A percentile compares a stretch with the other conserved stretches of the same genome.
Conservation (phyloP, 2,113 vertebrate genomes). For the Spea bombifrons region DNA sequence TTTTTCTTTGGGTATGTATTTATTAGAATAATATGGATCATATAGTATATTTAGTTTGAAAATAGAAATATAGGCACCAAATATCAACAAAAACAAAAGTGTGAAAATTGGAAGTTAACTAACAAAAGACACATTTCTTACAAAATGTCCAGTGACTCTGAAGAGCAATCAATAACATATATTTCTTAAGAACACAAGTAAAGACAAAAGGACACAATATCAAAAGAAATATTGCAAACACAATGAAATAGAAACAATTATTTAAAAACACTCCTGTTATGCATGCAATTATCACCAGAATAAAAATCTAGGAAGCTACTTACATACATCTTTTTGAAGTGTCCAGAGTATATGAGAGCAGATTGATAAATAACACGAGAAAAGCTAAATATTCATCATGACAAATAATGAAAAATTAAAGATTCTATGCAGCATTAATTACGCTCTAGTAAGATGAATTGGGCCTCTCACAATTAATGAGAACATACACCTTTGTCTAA, state of each 20-base stretch:
- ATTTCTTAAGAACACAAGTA: neutral
- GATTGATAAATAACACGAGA: constrained; percentile 70
- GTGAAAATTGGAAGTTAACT: no score
- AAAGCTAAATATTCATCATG: constrained; percentile 75
- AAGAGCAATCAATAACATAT: neutral
- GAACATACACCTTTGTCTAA: constrained; percentile 83
- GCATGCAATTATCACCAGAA: constrained; percentile 52
- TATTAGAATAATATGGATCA: no score
- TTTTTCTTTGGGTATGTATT: no score
- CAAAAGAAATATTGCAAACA: constrained; percentile 10
- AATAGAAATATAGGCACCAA: no score
- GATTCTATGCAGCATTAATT: constrained; percentile 79
- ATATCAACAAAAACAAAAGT: no score
- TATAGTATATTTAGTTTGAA: no score
- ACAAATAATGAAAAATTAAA: constrained; percentile 85
- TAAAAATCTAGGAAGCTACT: constrained; percentile 61
- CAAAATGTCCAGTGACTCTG: neutral
- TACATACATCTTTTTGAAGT: constrained; percentile 78
- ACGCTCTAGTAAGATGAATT: constrained; percentile 79
- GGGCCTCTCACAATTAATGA: constrained; percentile 84
- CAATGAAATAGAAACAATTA: constrained; percentile 43
- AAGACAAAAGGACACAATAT: neutral
- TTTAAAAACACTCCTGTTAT: constrained; percentile 40
- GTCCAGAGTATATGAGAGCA: constrained; percentile 61
- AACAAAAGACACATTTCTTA: no score